phyloP scores from a whole-genome alignment of 2,797 vertebrate species.

The Gobio occitaniae region DNA sequence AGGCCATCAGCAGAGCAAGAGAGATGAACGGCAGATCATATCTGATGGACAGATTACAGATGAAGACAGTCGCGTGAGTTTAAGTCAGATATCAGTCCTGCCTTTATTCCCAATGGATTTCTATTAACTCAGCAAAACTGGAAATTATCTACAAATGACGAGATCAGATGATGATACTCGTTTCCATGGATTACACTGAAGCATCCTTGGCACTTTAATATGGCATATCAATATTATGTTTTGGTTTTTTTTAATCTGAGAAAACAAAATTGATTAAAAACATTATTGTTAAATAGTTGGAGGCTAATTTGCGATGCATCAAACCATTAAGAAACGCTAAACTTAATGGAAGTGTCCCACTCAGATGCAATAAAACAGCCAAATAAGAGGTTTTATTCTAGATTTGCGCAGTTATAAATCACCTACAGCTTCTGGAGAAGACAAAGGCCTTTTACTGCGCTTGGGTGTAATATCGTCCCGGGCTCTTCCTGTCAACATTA shows the following conservation, averaged over 20 bases:
- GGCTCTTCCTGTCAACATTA: conserved; percentile 79
- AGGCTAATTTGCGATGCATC: not conserved
- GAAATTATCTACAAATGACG: conserved; percentile 14
- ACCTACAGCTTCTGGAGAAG: conserved; percentile 60
- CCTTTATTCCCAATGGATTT: not conserved
- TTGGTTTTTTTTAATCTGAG: not conserved
- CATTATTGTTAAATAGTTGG: not conserved
- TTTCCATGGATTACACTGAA: not conserved
- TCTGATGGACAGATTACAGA: conserved; percentile 21
- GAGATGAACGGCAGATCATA: not conserved
- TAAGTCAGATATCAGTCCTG: not conserved
- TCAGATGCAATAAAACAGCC: conserved; percentile 20
- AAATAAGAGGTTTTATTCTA: conserved; percentile 51
- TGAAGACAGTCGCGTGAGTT: not conserved
- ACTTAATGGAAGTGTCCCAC: conserved; percentile 6
- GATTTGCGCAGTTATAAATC: conserved; percentile 76
- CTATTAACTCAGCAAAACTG: conserved; percentile 26
- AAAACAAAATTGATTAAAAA: not conserved
- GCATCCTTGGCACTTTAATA: not conserved
- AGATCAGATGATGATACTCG: conserved; percentile 2
- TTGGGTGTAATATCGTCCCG: conserved; percentile 76
- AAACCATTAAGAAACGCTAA: not conserved
- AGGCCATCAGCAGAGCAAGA: conserved; percentile 12
- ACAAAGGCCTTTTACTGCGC: conserved; percentile 60
- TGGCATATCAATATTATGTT: not conserved